Evolutionary conservation across 2,797 vertebrate genomes (phyloP).

Genomic region (Odontamblyopus lacepedii): DNA sequence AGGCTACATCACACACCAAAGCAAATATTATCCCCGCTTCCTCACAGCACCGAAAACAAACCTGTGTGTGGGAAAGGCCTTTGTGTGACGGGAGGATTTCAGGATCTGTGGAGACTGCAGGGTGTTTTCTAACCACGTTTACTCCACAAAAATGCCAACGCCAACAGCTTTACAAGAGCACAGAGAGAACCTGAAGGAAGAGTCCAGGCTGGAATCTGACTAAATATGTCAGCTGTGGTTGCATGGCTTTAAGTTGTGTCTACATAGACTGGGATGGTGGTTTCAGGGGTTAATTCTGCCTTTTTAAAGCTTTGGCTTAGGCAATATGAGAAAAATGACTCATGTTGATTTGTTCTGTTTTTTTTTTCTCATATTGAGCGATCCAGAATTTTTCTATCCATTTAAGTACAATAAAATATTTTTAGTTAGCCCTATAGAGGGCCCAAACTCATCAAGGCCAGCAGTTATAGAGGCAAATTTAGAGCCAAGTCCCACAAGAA

Average conservation of each 20-base stretch:
- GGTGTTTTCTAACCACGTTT: not conserved
- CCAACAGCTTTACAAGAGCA: not conserved
- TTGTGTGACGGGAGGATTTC: not conserved
- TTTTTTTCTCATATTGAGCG: too few relatives aligned
- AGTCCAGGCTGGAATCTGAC: constrained; percentile 1
- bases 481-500: too few relatives aligned
- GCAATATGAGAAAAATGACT: too few relatives aligned
- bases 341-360: too few relatives aligned
- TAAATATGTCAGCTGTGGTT: constrained; percentile 7
- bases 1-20: constrained; percentile 1
- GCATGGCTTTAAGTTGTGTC: not conserved
- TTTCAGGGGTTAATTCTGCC: too few relatives aligned
- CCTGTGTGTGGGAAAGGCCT: not conserved
- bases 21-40: constrained; percentile 29
- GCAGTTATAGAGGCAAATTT: too few relatives aligned
- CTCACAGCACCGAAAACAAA: constrained; percentile 4
- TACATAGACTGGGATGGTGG: not conserved
- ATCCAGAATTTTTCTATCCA: too few relatives aligned
- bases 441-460: too few relatives aligned
- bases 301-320: too few relatives aligned
- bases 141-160: not conserved
- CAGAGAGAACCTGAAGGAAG: not conserved
- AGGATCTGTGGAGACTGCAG: too few relatives aligned
- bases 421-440: too few relatives aligned
- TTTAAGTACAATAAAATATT: too few relatives aligned